phyloP scores from a whole-genome alignment of 2,888 invertebrate genomes.

The Muschampia plurimacula region DNA sequence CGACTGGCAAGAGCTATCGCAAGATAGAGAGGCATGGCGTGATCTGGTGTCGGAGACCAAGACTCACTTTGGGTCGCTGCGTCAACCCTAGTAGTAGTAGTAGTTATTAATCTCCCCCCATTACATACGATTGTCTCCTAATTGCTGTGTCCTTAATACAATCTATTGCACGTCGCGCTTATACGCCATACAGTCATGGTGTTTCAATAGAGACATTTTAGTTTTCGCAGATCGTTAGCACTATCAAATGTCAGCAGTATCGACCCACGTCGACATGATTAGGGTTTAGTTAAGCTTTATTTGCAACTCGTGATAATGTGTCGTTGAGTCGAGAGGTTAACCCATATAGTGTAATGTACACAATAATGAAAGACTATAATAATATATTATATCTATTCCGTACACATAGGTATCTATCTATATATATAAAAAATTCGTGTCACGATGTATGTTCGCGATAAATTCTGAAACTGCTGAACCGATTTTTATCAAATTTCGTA shows the following conservation, averaged over 20 bases:
- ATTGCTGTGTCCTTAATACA: neutral
- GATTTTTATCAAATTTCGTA: no score
- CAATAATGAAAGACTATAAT: no score
- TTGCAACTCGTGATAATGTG: constrained; percentile 6
- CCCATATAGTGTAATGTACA: neutral
- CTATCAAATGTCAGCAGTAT: constrained; percentile 8
- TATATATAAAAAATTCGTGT: no score
- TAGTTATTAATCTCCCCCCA: neutral
- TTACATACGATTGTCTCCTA: constrained; percentile 2
- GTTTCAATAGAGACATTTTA: constrained; percentile 7
- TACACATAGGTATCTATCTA: no score
- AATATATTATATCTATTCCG: no score
- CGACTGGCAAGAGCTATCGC: no score
- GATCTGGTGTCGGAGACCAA: no score
- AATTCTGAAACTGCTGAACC: no score
- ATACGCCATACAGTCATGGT: neutral
- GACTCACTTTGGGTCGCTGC: no score
- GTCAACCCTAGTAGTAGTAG: no score
- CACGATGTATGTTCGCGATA: no score
- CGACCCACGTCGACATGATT: constrained; percentile 12
- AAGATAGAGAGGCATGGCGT: no score
- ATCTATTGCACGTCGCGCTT: constrained; percentile 1
- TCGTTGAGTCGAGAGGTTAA: neutral
- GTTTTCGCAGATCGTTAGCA: constrained; percentile 7
- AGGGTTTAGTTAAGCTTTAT: neutral